A percentile compares a stretch with the other conserved stretches of the same genome.
phyloP scores from a whole-genome alignment of 2,113 vertebrate genomes.

The Collichthys lucidus region DNA sequence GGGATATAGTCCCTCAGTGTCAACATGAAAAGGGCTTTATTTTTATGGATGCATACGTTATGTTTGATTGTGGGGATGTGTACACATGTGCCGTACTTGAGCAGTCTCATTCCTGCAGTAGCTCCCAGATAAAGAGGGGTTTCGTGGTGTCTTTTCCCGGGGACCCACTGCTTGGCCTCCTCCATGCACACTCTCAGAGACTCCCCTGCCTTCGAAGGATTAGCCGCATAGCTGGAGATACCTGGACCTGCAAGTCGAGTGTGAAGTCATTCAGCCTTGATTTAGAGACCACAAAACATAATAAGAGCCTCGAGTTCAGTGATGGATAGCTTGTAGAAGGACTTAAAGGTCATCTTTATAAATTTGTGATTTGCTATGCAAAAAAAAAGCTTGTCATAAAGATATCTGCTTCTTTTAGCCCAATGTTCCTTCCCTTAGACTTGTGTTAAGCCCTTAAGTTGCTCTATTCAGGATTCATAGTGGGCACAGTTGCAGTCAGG shows the following conservation, averaged over 20 bases:
- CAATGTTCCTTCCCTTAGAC: neutral
- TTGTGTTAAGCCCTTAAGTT: neutral
- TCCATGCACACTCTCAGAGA: slow-evolving; percentile 88
- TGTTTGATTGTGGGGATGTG: neutral
- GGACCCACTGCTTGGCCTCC: slow-evolving; percentile 82
- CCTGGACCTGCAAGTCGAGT: slow-evolving; percentile 86
- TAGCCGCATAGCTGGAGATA: slow-evolving; percentile 89
- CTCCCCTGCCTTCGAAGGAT: slow-evolving; percentile 77
- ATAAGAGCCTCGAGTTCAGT: slow-evolving; percentile 7
- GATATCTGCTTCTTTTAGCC: neutral
- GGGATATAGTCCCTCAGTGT: neutral
- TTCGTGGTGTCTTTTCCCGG: slow-evolving; percentile 83
- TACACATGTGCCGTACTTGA: slow-evolving; percentile 84
- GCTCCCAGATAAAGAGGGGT: slow-evolving; percentile 96
- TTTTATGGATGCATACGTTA: neutral
- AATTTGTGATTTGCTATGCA: neutral
- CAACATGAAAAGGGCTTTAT: slow-evolving; percentile 3
- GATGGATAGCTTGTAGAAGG: neutral
- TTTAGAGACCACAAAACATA: neutral
- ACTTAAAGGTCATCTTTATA: neutral
- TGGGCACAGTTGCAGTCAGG: neutral
- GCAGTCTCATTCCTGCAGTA: slow-evolving; percentile 96
- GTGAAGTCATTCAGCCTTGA: neutral
- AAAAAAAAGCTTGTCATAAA: neutral
- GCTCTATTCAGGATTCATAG: neutral